These are phyloP conservation scores for Piscicola geometra DNA, from an alignment of 2,888 invertebrate species.

Conservation along the genomic window DNA sequence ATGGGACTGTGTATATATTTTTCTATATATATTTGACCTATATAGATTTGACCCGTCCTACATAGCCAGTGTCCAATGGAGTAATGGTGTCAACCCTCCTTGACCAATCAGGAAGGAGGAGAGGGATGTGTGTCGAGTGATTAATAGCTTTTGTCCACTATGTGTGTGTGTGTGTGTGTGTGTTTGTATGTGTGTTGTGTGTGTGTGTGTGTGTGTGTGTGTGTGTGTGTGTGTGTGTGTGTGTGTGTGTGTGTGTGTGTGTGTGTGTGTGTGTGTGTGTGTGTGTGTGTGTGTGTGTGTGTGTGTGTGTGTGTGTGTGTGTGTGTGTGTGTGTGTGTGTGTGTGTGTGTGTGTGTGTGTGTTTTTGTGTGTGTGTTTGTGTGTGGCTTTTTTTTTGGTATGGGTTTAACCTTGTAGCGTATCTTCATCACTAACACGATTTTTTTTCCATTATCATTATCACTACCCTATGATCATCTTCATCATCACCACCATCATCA, in stretches of 20 bases:
- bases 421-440: too few species aligned
- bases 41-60: background rate
- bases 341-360: too few species aligned
- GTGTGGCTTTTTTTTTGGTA: too few species aligned
- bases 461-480: conserved; percentile 14
- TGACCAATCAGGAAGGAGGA: too few species aligned
- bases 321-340: too few species aligned
- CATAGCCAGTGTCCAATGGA: too few species aligned
- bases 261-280: conserved; percentile 29
- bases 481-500: conserved; percentile 28
- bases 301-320: too few species aligned
- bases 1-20: background rate
- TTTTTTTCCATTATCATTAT: conserved; percentile 14
- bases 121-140: too few species aligned
- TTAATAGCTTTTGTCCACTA: too few species aligned
- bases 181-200: conserved; percentile 26
- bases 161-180: conserved; percentile 15
- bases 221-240: conserved; percentile 29
- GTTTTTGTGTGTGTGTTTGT: too few species aligned
- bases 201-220: conserved; percentile 29
- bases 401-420: too few species aligned
- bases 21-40: background rate
- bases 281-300: conserved; percentile 27
- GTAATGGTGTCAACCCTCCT: too few species aligned
- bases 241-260: conserved; percentile 29